These are phyloP conservation scores for Sebastes diploproa DNA, from an alignment of 2,797 vertebrate genomes.

Conservation along the genomic window DNA sequence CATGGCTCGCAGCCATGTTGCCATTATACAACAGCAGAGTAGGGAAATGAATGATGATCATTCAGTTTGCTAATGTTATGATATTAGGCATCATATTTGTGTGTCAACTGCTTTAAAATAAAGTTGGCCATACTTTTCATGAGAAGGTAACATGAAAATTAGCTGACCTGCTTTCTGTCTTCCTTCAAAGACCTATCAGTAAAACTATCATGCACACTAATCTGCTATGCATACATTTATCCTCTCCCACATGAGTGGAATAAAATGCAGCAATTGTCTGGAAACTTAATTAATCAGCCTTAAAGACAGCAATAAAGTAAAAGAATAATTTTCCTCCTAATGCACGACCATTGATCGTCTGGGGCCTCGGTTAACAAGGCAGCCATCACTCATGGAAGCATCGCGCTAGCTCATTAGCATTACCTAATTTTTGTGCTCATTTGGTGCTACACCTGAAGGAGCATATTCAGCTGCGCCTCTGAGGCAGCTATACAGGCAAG, in stretches of 20 bases:
- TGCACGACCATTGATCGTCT: slow-evolving; percentile 37
- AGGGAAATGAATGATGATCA: not conserved
- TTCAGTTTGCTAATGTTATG: not conserved
- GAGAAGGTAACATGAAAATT: slow-evolving; percentile 26
- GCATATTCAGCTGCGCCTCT: slow-evolving; percentile 28
- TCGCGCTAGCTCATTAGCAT: slow-evolving; percentile 47
- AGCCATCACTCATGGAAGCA: slow-evolving; percentile 43
- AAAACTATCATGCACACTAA: slow-evolving; percentile 48
- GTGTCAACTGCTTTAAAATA: not conserved
- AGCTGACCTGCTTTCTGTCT: slow-evolving; percentile 14
- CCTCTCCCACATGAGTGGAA: slow-evolving; percentile 39
- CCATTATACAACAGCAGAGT: not conserved
- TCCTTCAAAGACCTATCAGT: slow-evolving; percentile 31
- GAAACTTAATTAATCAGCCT: slow-evolving; percentile 54
- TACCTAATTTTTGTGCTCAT: slow-evolving; percentile 43
- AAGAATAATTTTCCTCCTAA: slow-evolving; percentile 47
- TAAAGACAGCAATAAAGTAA: slow-evolving; percentile 52
- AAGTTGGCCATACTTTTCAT: not conserved
- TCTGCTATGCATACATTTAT: slow-evolving; percentile 40
- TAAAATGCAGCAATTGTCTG: slow-evolving; percentile 47
- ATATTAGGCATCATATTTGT: slow-evolving; percentile 2
- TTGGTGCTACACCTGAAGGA: slow-evolving; percentile 60
- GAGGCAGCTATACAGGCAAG: slow-evolving; percentile 18
- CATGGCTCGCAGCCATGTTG: not conserved
- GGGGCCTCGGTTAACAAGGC: slow-evolving; percentile 52